Evolutionary conservation across 92 coral and sea anemone species (phyloP), one percentile per base, ranked within the genome.

Genomic region (Siderastrea siderea): DNA sequence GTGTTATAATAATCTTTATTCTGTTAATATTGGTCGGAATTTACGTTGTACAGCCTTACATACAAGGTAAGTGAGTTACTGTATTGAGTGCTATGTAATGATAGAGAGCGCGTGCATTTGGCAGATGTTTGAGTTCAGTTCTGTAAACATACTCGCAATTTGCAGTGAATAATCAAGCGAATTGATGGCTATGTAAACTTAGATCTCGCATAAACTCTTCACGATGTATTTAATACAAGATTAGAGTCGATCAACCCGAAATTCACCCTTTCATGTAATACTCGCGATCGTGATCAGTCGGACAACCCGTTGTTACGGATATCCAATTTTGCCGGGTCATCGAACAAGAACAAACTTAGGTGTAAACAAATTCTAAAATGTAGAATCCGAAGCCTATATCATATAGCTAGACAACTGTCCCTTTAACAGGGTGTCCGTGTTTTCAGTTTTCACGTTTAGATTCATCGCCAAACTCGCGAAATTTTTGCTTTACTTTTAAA

Each of bases 41-140:
- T 46, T 97, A 93, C 83, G 92, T 97, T 69, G 94, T 93, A 1
- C 91, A 75, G 84, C 99, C 99, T 6, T 92, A 95, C 83, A 57
- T 68, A 19, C 87, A 87, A 88, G 99, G 99, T 97, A 80, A 83
- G 94, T 82, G 47, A 3, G 4, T 16, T 8, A 49, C 5, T 52
- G 45, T 2, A 5, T 72, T 11, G 45, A 17, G 52, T 13, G 17
- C 5, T 53, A 26, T 48, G 50, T 47, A 15, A 43, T n/a, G 47
- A 10, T 44, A 19, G 61, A 6, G 43, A 7, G 14, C 61, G 73
- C 50, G 49, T 16, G 61, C 87, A 1, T 51, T 19, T 49, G 57
- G 14, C 77, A 17, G 78, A 52, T 60, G 7, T 12, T 47, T 47
- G 71, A 85, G 45, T 68, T 64, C 43, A 44, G 47, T 5, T 58